Conservation (phyloP, 30 jellyfish, hydroid and myxozoan genomes). For the Calvadosia cruxmelitensis region DNA sequence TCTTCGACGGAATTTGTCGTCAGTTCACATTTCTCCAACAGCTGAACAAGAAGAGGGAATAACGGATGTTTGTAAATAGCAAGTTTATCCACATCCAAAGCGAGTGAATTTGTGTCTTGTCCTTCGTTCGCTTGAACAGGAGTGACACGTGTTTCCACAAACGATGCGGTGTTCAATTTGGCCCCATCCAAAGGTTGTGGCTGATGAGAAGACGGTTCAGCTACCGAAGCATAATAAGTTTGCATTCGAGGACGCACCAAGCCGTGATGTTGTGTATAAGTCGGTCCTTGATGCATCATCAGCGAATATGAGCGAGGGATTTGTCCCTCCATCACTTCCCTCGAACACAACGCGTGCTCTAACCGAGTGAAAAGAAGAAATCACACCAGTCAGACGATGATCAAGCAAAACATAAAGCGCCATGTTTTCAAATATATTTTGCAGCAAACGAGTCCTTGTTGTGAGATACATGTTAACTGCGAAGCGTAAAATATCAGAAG, state of each 20-base stretch:
- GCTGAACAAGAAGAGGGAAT: slow-evolving; percentile 52
- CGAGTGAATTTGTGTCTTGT: slow-evolving; percentile 32
- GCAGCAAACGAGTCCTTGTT: no score
- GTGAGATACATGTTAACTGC: no score
- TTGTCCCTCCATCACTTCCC: neutral
- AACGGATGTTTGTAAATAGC: slow-evolving; percentile 88
- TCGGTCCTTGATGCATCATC: neutral
- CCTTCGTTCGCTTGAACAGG: slow-evolving; percentile 42
- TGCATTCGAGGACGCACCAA: neutral
- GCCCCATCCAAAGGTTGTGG: slow-evolving; percentile 19
- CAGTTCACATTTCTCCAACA: slow-evolving; percentile 81
- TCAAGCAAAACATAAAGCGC: no score
- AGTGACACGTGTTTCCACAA: slow-evolving; percentile 37
- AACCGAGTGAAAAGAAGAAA: no score
- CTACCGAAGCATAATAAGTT: neutral
- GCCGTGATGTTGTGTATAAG: neutral
- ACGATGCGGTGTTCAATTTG: slow-evolving; percentile 20
- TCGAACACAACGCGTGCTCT: no score
- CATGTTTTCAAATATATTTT: no score
- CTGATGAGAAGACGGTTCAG: slow-evolving; percentile 16
- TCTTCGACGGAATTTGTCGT: slow-evolving; percentile 83
- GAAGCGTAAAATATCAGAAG: no score
- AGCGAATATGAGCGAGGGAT: neutral
- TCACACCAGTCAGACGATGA: no score
- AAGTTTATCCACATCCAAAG: slow-evolving; percentile 46